Evolutionary conservation across 2,113 vertebrate species (phyloP), one percentile per base, ranked within the genome.

Genomic region (Grus americana): DNA sequence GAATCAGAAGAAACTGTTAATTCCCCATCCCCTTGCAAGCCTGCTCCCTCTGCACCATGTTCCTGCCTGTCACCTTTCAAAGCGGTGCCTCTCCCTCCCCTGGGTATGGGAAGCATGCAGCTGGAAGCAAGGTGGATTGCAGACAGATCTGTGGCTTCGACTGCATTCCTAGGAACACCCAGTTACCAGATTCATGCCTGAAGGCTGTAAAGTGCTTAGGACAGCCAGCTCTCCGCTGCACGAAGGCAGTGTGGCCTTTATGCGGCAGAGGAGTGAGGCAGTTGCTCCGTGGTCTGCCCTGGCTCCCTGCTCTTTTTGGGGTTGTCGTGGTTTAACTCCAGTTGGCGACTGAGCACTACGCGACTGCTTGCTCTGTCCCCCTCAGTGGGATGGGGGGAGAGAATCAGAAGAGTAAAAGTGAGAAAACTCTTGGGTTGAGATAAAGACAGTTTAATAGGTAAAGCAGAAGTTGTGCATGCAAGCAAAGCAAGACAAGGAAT

Each of bases 181-280:
- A 11, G 22, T 27, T 10, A 9, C 18, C 55, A 40, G 38, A 36
- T 34, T 80, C 1, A 0, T 32, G 6, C 34, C n/a, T 54, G 74
- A 38, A 84, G 62, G 52, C 81, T 75, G 18, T 42, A 26, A 42
- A 66, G 55, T 18, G 34, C 1, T 1, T 18, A 47, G 86, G 47
- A 57, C 67, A 84, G 42, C 6, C 66, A 70, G 32, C 27, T n/a
- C 36, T 62, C 47, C 7, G 7, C 66, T 90, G 42, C 22, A 5
- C 6, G 52, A 24, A 30, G 57, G 34, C 62, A 61, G 14, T 1
- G n/a, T 54, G 47, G 54, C 30, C 34, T 68, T 61, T 29, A 13
- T 46, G 23, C 70, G n/a, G 79, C 54, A 34, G 70, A 88, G 62
- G n/a, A 70, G 13, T n/a, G 24, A 80, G 44, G 20, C 7, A 2